Conservation (phyloP, 2,797 vertebrate species). For the Phataginus tricuspis region DNA sequence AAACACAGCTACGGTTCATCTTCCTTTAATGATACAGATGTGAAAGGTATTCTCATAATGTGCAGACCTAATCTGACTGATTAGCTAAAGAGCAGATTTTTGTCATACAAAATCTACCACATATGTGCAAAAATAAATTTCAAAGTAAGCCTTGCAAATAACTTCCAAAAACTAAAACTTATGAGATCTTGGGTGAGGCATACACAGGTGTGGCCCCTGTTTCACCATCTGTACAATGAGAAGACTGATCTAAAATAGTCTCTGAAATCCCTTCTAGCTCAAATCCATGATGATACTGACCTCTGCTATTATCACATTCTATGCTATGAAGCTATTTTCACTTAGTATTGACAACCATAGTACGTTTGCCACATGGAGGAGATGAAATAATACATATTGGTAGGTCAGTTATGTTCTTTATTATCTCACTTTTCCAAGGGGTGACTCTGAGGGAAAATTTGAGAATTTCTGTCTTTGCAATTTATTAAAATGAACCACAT, state of each 20-base stretch:
- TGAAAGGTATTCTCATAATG: background rate
- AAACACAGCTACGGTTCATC: background rate
- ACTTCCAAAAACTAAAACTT: background rate
- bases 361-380: background rate
- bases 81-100: background rate
- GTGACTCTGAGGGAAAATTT: background rate
- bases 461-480: background rate
- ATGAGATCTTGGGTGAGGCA: background rate
- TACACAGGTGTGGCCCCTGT: background rate
- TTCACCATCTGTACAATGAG: background rate
- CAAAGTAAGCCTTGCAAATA: background rate
- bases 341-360: background rate
- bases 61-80: background rate
- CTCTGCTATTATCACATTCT: background rate
- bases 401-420: background rate
- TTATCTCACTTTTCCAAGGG: background rate
- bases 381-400: background rate
- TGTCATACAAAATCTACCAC: background rate
- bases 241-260: background rate
- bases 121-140: background rate
- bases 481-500: conserved; percentile 59
- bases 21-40: background rate
- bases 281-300: background rate
- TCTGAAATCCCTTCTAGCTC: background rate
- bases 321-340: background rate